Evolutionary conservation across 2,797 vertebrate species (phyloP).

Genomic region (Simalia tracyae): DNA sequence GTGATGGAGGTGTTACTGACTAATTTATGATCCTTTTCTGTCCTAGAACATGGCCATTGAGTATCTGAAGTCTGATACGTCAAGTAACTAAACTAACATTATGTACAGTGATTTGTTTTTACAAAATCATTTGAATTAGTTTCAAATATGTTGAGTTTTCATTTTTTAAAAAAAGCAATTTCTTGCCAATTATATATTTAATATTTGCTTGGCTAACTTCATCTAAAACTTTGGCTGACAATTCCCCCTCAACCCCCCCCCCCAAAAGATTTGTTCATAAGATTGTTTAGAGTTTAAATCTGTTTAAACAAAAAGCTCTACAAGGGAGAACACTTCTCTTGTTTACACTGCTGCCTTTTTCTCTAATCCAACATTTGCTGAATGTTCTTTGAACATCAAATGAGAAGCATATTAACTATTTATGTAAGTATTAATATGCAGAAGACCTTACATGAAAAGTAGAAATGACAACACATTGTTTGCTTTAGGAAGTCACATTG

Average conservation of each 20-base stretch:
- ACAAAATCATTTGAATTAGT: background rate
- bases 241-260: background rate
- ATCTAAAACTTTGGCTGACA: conserved; percentile 9
- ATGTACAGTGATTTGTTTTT: conserved; percentile 23
- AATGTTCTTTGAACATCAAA: background rate
- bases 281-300: conserved; percentile 1
- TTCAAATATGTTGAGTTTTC: conserved; percentile 19
- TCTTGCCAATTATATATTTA: background rate
- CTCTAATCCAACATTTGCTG: background rate
- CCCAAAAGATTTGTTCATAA: background rate
- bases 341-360: background rate
- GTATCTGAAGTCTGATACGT: background rate
- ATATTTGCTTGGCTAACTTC: background rate
- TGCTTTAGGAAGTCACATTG: background rate
- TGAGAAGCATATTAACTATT: background rate
- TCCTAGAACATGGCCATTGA: conserved; percentile 20
- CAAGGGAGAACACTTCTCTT: background rate
- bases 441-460: background rate
- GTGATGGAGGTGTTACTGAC: background rate
- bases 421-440: accelerated
- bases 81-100: background rate
- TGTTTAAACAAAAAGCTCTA: background rate
- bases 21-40: background rate
- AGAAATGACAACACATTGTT: background rate
- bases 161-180: conserved; percentile 8